These are phyloP conservation scores for Colaptes auratus DNA, from an alignment of 2,113 vertebrate species.

Conservation along the genomic window DNA sequence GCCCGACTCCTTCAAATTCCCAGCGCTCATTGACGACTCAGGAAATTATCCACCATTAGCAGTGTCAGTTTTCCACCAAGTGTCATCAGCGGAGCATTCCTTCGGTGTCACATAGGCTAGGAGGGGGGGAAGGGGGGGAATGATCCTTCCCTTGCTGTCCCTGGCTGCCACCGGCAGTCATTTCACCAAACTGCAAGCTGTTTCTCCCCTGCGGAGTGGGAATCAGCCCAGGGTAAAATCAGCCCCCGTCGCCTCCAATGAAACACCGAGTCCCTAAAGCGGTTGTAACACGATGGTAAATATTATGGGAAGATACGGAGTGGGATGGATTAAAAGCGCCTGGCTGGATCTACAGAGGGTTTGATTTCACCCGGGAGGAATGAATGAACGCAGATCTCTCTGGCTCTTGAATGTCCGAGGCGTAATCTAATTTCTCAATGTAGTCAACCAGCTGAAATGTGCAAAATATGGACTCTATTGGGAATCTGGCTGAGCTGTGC, in stretches of 20 bases:
- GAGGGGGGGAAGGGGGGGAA: neutral
- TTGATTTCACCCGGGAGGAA: slow-evolving; percentile 46
- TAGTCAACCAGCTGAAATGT: slow-evolving; percentile 41
- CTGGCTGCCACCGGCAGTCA: neutral
- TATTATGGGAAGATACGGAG: neutral
- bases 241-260: neutral
- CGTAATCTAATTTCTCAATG: slow-evolving; percentile 55
- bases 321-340: slow-evolving; percentile 26
- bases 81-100: neutral
- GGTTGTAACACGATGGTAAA: neutral
- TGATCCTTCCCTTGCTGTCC: neutral
- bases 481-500: slow-evolving; percentile 49
- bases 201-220: fast-evolving
- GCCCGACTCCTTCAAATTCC: neutral
- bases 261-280: neutral
- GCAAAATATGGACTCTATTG: slow-evolving; percentile 45
- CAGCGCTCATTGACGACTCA: neutral
- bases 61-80: neutral
- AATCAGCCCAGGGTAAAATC: neutral
- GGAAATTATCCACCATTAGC: slow-evolving; percentile 6
- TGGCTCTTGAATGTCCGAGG: slow-evolving; percentile 12
- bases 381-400: neutral
- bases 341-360: neutral
- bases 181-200: neutral
- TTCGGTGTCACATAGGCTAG: neutral